These are phyloP conservation scores for Microchirus variegatus DNA, from an alignment of 2,797 vertebrate genomes.

Conservation along the genomic window DNA sequence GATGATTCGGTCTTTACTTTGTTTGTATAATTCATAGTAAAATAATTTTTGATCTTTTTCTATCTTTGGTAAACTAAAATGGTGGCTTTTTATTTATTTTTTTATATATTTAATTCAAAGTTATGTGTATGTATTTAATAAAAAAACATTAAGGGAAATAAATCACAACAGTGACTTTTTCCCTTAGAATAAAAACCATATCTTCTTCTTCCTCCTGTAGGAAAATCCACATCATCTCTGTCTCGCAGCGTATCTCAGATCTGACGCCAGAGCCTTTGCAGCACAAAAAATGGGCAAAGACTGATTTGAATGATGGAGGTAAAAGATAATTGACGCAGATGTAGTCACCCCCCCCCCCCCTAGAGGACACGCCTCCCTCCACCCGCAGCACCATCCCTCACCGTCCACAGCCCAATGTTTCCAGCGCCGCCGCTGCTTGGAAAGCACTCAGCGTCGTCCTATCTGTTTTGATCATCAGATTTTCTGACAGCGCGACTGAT, in stretches of 20 bases:
- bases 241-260: conserved; percentile 20
- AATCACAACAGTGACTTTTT: background rate
- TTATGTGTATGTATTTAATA: no score
- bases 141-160: no score
- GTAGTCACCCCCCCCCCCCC: conserved; percentile 5
- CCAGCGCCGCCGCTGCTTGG: conserved; percentile 33
- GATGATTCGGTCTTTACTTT: no score
- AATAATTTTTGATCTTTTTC: no score
- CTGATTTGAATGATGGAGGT: conserved; percentile 54
- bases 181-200: background rate
- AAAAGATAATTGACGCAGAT: conserved; percentile 49
- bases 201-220: background rate
- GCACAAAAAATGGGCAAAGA: conserved; percentile 33
- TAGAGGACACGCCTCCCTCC: conserved; percentile 27
- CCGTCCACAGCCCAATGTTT: conserved; percentile 39
- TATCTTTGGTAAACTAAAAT: no score
- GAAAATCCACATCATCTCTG: conserved; percentile 37
- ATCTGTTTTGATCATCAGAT: conserved; percentile 71
- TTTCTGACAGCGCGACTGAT: conserved; percentile 65
- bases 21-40: no score
- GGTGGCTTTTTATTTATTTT: no score
- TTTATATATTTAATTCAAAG: no score
- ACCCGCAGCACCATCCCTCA: conserved; percentile 9
- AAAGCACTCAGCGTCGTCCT: conserved; percentile 43
- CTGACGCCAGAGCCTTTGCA: conserved; percentile 11